Base-by-base conservation (phyloP, 1,140 invertebrate species). In the Heliconius hermathena region DNA sequence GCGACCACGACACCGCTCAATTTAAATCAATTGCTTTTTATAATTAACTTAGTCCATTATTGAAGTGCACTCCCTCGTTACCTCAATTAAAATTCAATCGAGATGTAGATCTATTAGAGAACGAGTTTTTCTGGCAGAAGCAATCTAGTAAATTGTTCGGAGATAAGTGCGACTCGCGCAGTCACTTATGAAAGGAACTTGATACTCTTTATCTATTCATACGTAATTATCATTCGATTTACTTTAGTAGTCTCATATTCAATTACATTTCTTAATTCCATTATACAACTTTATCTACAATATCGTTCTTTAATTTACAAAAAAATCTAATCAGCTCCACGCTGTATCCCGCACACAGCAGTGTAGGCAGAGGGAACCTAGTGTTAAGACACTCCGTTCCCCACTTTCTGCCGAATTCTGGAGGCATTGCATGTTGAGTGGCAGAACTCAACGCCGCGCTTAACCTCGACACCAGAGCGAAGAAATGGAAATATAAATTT, bases 11-110 rank as follows among this genome's bases (percentile, higher is more conserved):
- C 90, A 91, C 90, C 87, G 86, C 88, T 91, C 90, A 89, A 91
- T 92, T 93, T 93, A 93, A 93, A 94, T 94, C 92, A 94, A 94
- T 94, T 93, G 92, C 89, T 89, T 93, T 93, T 93, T 92, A 92
- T 94, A 94, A 94, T 94, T 93, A 94, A 92, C 92, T 94, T 92
- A 91, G 86, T 87, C 87, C 83, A 89, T 89, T 91, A 93, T 91
- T 89, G 90, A 85, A 93, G 91, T 93, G 91, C 90, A 94, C 86
- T 80, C 79, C 74, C 79, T 80, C 77, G 74, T 76, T 79, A 76
- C 41, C 77, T 76, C 72, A 79, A 82, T 79, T 79, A 79, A 79
- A 76, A 76, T 77, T 77, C 74, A 82, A 76, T 82, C 71, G 79
- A 80, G 79, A 80, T 80, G 75, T 80, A 76, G 66, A 90, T 87